phyloP scores from a whole-genome alignment of 1,140 invertebrate genomes.

The Homalodisca vitripennis region DNA sequence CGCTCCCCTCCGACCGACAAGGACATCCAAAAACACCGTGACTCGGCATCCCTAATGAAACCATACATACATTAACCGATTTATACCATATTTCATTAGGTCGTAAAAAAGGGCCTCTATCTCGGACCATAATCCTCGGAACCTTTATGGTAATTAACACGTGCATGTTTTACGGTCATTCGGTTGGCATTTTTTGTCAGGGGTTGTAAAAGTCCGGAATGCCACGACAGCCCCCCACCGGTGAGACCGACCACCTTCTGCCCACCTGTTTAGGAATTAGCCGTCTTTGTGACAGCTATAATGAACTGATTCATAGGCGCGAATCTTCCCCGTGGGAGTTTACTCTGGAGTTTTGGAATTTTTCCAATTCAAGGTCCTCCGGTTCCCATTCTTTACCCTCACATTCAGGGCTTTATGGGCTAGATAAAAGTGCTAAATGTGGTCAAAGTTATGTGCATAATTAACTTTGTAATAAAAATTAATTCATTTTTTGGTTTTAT shows the following conservation, averaged over 20 bases:
- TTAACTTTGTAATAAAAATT: too few species aligned
- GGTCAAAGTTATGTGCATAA: too few species aligned
- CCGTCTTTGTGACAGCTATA: background rate
- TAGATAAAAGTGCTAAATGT: too few species aligned
- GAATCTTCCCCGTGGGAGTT: too few species aligned
- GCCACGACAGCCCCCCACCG: background rate
- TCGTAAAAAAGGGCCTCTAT: slow-evolving; percentile 12
- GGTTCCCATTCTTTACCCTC: too few species aligned
- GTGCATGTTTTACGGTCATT: slow-evolving; percentile 23
- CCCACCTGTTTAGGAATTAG: slow-evolving; percentile 7
- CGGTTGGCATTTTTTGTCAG: slow-evolving; percentile 4
- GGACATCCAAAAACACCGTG: background rate
- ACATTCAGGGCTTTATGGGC: too few species aligned
- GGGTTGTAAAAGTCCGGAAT: slow-evolving; percentile 13
- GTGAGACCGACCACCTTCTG: slow-evolving; percentile 9
- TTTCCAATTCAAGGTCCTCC: too few species aligned
- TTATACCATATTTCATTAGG: slow-evolving; percentile 27
- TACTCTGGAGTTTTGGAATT: too few species aligned
- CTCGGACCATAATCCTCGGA: background rate
- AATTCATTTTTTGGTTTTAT: too few species aligned
- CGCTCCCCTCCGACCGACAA: too few species aligned
- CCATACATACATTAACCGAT: slow-evolving; percentile 21
- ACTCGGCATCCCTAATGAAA: slow-evolving; percentile 12
- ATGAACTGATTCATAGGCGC: slow-evolving; percentile 7
- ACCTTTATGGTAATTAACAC: slow-evolving; percentile 27